phyloP scores from a whole-genome alignment of 1,140 invertebrate genomes.

The Rhagoletis pomonella region DNA sequence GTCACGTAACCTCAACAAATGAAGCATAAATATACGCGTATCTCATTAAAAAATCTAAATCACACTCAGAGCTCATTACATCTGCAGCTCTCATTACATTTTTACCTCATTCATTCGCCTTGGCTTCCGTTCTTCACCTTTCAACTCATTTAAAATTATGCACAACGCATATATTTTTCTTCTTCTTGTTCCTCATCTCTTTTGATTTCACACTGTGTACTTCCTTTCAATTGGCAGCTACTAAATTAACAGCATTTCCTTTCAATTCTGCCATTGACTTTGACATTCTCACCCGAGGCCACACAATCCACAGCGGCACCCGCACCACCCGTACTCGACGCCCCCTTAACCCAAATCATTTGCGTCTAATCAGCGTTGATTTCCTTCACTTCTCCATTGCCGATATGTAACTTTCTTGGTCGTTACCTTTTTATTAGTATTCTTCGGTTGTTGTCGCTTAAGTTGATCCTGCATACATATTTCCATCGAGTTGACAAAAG shows the following conservation, averaged over 20 bases:
- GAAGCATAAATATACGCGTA: no score
- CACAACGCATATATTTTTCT: background rate
- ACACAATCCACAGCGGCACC: background rate
- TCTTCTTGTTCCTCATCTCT: conserved; percentile 16
- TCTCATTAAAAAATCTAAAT: no score
- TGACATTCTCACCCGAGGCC: conserved; percentile 26
- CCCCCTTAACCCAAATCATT: conserved; percentile 22
- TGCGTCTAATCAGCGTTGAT: conserved; percentile 37
- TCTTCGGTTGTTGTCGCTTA: conserved; percentile 40
- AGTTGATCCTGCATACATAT: background rate
- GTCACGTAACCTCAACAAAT: no score
- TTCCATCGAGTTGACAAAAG: conserved; percentile 9
- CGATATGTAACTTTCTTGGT: conserved; percentile 8
- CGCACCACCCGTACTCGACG: background rate
- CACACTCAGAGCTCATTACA: no score
- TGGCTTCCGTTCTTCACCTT: background rate
- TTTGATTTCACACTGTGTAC: background rate
- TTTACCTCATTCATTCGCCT: background rate
- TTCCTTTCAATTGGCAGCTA: conserved; percentile 16
- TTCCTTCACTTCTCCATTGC: conserved; percentile 16
- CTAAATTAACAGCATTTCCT: conserved; percentile 42
- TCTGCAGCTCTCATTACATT: no score
- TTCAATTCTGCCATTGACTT: conserved; percentile 42
- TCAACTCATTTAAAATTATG: conserved; percentile 17
- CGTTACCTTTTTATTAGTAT: conserved; percentile 21